phyloP scores from a whole-genome alignment of 2,113 vertebrate genomes.

The Dolichotis patagonum region DNA sequence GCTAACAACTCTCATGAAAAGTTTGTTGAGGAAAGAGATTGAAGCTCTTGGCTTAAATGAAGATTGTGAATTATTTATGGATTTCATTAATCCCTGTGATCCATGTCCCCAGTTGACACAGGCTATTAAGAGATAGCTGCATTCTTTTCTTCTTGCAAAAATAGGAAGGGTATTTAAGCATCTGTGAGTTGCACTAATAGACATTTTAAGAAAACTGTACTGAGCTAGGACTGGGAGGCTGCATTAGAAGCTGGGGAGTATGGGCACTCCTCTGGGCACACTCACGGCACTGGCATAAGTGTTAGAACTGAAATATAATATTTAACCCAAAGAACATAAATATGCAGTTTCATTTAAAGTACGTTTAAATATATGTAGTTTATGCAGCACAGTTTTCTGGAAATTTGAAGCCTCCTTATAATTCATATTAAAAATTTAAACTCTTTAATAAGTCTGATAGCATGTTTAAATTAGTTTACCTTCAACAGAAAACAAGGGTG shows the following conservation, averaged over 20 bases:
- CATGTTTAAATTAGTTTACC: neutral
- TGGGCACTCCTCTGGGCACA: neutral
- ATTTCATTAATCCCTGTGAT: conserved; percentile 69
- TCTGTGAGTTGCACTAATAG: conserved; percentile 31
- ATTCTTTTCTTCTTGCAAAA: conserved; percentile 64
- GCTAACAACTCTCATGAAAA: conserved; percentile 50
- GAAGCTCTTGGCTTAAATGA: conserved; percentile 57
- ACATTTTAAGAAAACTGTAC: conserved; percentile 72
- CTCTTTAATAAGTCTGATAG: neutral
- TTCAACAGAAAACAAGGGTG: neutral
- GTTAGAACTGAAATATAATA: conserved; percentile 41
- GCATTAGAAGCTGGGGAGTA: neutral
- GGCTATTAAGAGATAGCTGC: conserved; percentile 50
- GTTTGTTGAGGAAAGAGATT: conserved; percentile 37
- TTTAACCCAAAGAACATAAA: conserved; percentile 59
- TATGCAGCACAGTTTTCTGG: neutral
- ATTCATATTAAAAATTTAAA: conserved; percentile 5
- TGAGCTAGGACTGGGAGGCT: conserved; percentile 34
- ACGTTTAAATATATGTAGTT: neutral
- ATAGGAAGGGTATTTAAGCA: conserved; percentile 62
- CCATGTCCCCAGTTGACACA: conserved; percentile 56
- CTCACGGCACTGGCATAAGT: neutral
- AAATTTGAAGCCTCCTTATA: neutral
- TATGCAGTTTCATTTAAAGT: conserved; percentile 59
- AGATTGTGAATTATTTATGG: conserved; percentile 72